Base-by-base conservation (phyloP, 2,113 vertebrate species). In the Sapayoa aenigma region DNA sequence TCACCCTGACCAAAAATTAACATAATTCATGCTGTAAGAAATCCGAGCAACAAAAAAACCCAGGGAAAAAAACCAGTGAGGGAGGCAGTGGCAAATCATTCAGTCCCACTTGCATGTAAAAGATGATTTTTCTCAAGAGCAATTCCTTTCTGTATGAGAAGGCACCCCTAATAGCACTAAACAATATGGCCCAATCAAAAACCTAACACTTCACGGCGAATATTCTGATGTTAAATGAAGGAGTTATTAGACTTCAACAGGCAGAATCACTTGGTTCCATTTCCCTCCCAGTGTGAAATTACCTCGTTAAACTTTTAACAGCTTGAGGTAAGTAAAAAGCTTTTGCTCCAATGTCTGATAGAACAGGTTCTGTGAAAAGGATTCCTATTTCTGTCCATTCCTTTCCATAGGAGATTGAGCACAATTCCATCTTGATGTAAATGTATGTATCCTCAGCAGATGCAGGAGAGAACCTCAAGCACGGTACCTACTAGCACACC, bases 291-390 rank as follows among this genome's bases (percentile, higher is more conserved):
- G 85, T 89, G 88, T 68, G 91, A 97, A 97, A 97, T 95, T 80
- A 90, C 88, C 81, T 95, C 86, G 89, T 94, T 96, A 94, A 97
- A 95, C 79, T 88, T 83, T 92, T 85, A 97, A 96, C 89, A 84
- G 93, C 86, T 75, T 88, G 90, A 93, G 76, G 88, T 95, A 93
- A 94, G 95, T 75, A 90, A 95, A 95, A 96, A 84, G 83, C 94
- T 85, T 87, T 90, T 89, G 87, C 49, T 83, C 66, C 72, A 83
- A 41, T 46, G 33, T 47, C 81, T 87, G 55, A 85, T 37, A 68
- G 67, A 71, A 56, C 25, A 88, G 67, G 52, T 67, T 95, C 72
- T 86, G 44, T 42, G 50, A 80, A 65, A 71, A 86, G 69, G 58
- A 84, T 78, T 89, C 63, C 9, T 46, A 63, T 52, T 79, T 76